phyloP scores from a whole-genome alignment of 2,113 vertebrate genomes.

The Dromiciops gliroides region DNA sequence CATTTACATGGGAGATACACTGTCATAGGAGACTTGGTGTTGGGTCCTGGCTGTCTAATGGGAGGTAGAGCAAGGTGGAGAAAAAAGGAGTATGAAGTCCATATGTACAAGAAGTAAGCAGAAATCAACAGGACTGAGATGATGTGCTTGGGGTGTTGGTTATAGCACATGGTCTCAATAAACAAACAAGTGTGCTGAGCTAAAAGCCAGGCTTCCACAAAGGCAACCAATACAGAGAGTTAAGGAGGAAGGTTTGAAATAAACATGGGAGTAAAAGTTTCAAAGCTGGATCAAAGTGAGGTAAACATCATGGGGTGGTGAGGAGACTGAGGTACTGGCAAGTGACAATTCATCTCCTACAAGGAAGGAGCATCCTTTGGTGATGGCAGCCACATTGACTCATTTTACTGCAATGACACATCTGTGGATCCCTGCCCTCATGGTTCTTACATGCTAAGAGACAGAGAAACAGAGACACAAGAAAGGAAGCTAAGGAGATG shows the following conservation, averaged over 20 bases:
- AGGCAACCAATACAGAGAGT: background rate
- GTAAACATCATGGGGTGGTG: background rate
- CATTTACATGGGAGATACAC: background rate
- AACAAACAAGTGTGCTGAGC: background rate
- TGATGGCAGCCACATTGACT: background rate
- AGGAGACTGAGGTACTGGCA: background rate
- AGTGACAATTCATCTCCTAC: background rate
- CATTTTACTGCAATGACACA: background rate
- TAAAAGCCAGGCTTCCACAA: background rate
- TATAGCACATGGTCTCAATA: background rate
- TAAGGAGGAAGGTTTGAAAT: background rate
- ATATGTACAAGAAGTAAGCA: background rate
- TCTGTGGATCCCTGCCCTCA: background rate
- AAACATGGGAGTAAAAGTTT: background rate
- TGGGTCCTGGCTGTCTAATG: background rate
- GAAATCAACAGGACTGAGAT: background rate
- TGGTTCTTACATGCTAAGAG: background rate
- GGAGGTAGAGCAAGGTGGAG: background rate
- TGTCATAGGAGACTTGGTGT: background rate
- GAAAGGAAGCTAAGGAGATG: background rate
- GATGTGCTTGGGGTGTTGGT: background rate
- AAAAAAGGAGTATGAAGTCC: background rate
- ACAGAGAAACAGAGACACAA: background rate
- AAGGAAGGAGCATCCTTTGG: background rate
- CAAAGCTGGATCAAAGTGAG: background rate